phyloP scores from a whole-genome alignment of 1,140 invertebrate genomes.

The Macrosteles quadrilineatus region DNA sequence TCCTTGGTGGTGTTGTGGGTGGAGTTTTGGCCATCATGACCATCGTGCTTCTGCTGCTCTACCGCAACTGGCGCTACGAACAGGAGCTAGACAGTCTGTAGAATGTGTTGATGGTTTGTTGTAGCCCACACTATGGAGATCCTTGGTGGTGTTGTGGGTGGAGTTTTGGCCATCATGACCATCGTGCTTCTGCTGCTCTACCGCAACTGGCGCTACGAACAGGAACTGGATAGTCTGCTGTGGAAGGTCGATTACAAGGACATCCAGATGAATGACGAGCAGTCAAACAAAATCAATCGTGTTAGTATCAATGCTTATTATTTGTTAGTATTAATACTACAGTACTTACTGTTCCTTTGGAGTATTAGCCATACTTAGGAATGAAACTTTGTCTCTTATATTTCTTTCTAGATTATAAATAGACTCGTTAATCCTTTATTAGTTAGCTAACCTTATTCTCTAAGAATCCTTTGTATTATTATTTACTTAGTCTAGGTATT shows the following conservation, averaged over 20 bases:
- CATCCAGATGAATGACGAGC: conserved; percentile 64
- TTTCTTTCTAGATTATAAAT: too few relatives aligned
- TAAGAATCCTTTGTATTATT: too few relatives aligned
- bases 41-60: conserved; percentile 64
- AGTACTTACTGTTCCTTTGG: too few relatives aligned
- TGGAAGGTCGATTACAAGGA: conserved; percentile 97
- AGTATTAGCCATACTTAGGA: too few relatives aligned
- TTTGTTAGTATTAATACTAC: too few relatives aligned
- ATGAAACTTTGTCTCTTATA: too few relatives aligned
- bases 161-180: conserved; percentile 66
- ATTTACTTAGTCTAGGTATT: too few relatives aligned
- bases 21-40: conserved; percentile 68
- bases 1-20: conserved; percentile 75
- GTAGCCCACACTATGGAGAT: conserved; percentile 81
- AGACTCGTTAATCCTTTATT: too few relatives aligned
- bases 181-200: conserved; percentile 71
- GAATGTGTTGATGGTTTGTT: conserved; percentile 66
- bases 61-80: conserved; percentile 92
- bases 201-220: conserved; percentile 93
- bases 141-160: conserved; percentile 73
- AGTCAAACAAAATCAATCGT: conserved; percentile 6
- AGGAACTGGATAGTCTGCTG: conserved; percentile 88
- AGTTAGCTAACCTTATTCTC: too few relatives aligned
- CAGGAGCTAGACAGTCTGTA: conserved; percentile 93
- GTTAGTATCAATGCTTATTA: too few relatives aligned